phyloP scores from a whole-genome alignment of 2,113 vertebrate species.

The Barnardius zonarius region DNA sequence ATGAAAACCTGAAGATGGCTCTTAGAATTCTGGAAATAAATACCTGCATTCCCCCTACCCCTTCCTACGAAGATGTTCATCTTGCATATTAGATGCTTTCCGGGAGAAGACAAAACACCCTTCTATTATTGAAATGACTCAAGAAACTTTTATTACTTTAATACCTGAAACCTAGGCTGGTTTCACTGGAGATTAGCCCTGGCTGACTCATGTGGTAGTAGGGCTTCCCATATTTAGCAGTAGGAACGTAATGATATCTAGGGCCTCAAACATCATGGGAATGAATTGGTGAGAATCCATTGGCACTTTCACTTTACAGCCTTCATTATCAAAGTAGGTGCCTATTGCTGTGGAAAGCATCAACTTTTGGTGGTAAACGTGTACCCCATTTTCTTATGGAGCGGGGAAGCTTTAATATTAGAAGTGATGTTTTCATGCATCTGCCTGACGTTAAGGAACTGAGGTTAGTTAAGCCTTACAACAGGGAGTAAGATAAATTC shows the following conservation, averaged over 20 bases:
- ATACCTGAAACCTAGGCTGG: neutral
- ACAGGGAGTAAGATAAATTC: neutral
- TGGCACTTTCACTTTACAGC: neutral
- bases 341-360: neutral
- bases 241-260: neutral
- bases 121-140: neutral
- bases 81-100: neutral
- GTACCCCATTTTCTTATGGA: neutral
- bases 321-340: neutral
- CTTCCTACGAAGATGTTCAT: neutral
- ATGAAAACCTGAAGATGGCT: neutral
- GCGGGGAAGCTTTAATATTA: neutral
- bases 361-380: neutral
- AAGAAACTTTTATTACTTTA: neutral
- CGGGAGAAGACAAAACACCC: neutral
- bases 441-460: neutral
- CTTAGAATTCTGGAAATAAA: neutral
- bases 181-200: neutral
- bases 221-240: neutral
- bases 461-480: neutral
- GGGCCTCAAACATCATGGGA: neutral
- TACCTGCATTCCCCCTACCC: neutral
- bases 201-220: neutral
- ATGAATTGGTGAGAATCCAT: neutral
- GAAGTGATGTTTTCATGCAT: neutral